Base-by-base conservation (phyloP, 2,888 invertebrate genomes). In the Odontocerum albicorne region DNA sequence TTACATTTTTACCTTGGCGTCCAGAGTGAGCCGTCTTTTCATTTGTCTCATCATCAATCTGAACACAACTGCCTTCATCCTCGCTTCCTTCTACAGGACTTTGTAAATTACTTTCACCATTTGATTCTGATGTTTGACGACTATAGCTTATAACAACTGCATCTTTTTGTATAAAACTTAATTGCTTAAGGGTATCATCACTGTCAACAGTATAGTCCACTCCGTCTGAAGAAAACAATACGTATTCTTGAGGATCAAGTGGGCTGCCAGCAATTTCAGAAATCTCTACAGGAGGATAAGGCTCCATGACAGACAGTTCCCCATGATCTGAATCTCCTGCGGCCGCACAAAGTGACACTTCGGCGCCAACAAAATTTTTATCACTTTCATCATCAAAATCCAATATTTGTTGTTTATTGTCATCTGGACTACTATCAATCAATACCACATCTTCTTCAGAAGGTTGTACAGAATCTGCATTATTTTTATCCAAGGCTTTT, bases 191-290 rank as follows among this genome's bases (percentile, higher is more conserved):
- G 0, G 74, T 76, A 64, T 81, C 82, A 56, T 83, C 83, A 31
- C 79, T 75, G 20, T 80, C 77, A 2, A 74, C 74, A 1, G 80
- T 72, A 60, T 83, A 75, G 62, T 84, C 84, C 0, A 78, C 78
- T 66, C 80, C 79, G 42, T 83, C 84, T 1, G 82, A 75, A 1
- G 84, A 80, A 64, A 85, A 86, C 1, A 86, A 65, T 6, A 85
- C 76, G 64, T 83, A 86, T 60, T 85, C 84, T 59, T 85, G 83
- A 3, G 79, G 73, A 61, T 83, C 85, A 16, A 82, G 68, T 0
- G 82, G 79, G 46, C 85, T 82, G 0, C 85, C 81, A 19, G 85
- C 81, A 2, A 81, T 82, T 36, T 85, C 83, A 1, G 70, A 72
- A 12, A 81, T 65, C 63, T 80, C 80, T 1, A 74, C 72, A 54